Evolutionary conservation across 92 coral and sea anemone species (phyloP).

Genomic region (Phenganax subtilis): DNA sequence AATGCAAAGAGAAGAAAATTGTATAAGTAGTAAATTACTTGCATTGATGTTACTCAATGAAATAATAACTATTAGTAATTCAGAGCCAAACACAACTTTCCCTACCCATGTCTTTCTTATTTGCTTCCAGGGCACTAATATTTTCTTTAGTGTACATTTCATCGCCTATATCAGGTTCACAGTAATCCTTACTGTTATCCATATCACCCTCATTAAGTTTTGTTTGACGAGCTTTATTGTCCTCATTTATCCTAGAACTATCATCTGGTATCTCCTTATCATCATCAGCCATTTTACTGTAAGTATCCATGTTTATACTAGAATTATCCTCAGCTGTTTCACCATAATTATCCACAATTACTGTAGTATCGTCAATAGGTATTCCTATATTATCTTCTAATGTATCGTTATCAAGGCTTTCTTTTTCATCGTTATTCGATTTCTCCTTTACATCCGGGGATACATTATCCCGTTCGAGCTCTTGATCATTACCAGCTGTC

Average conservation of each 20-base stretch:
- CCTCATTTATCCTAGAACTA: not conserved
- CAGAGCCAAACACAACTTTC: not conserved
- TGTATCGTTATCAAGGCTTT: slow-evolving; percentile 65
- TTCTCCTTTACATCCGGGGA: slow-evolving; percentile 31
- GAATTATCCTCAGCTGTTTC: not conserved
- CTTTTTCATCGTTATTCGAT: slow-evolving; percentile 24
- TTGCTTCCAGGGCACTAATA: not conserved
- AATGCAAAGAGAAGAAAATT: too few species aligned
- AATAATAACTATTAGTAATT: not conserved
- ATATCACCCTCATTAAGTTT: slow-evolving; percentile 48
- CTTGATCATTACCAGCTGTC: slow-evolving; percentile 52
- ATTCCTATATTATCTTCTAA: slow-evolving; percentile 61
- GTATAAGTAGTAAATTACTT: too few species aligned
- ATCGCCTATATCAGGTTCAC: slow-evolving; percentile 29
- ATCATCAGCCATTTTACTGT: not conserved
- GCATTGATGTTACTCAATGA: not conserved
- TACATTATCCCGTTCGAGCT: slow-evolving; percentile 33
- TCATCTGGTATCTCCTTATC: not conserved
- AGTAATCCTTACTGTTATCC: slow-evolving; percentile 43
- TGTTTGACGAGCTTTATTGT: slow-evolving; percentile 44
- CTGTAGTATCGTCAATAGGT: slow-evolving; percentile 15
- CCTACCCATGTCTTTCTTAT: slow-evolving; percentile 49
- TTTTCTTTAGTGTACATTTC: slow-evolving; percentile 23
- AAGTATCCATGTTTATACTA: not conserved
- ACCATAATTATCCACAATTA: slow-evolving; percentile 40